Evolutionary conservation across 2,888 invertebrate species (phyloP), one percentile per base, ranked within the genome.

Genomic region (Acrobasis repandana): DNA sequence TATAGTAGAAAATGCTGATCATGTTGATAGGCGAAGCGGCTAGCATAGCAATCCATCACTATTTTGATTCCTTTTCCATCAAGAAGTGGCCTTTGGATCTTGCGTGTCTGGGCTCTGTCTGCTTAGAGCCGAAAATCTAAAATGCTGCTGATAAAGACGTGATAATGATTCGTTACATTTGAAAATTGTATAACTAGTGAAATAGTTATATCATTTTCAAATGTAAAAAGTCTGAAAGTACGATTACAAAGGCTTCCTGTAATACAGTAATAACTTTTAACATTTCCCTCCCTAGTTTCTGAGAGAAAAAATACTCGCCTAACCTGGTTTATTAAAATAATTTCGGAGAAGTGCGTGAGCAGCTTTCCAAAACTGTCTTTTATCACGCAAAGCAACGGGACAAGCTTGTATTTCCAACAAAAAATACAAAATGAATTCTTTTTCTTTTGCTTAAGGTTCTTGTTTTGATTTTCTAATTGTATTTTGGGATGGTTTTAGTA

Each of bases 241-340:
- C 28, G 28, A 60, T 49, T 18, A 51, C 43, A 61, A 63, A 65
- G 48, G 57, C 50, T 56, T 48, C 52, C 63, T 62, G 56, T 50
- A 64, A 64, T 65, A 67, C 63, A 61, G 56, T 50, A 64, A 64
- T 65, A 67, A 69, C 61, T 65, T 68, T 67, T 56, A 59, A 64
- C 58, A 58, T 75, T 78, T 79, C 63, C 71, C 69, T 76, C 73
- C 65, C 66, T 67, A 67, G 73, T 74, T 67, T 69, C 62, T 65
- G 62, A 67, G 65, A 74, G 73, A 77, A 76, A 76, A 86, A 89
- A 84, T 84, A 85, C 80, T 80, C 79, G 84, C 82, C 82, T 86
- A 85, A 84, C 83, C 88, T 86, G 85, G 83, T 87, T 89, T 89
- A 90, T 88, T 89, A 90, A 89, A 90, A 90, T 90, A 85, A 90